Conservation (phyloP, 30 jellyfish, hydroid and myxozoan genomes). For the Sanderia malayensis region DNA sequence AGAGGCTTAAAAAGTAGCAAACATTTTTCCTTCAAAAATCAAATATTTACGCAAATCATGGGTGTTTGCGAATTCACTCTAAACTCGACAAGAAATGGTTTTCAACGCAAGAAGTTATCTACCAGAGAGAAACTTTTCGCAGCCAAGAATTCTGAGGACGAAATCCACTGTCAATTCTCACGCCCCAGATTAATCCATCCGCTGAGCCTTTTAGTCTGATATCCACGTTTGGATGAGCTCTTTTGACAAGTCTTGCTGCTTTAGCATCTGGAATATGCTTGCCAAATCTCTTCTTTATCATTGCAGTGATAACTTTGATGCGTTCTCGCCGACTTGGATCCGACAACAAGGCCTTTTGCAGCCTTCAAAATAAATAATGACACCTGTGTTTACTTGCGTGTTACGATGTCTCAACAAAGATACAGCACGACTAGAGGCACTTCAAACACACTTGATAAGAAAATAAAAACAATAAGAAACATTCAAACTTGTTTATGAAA, state of each 20-base stretch:
- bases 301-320: slow-evolving; percentile 24
- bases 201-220: slow-evolving; percentile 38
- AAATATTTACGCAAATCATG: no score
- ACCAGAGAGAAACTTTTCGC: slow-evolving; percentile 70
- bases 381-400: no score
- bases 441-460: no score
- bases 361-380: no score
- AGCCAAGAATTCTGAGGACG: slow-evolving; percentile 67
- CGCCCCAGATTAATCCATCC: slow-evolving; percentile 66
- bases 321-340: slow-evolving; percentile 31
- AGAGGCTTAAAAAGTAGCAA: neutral
- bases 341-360: slow-evolving; percentile 45
- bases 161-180: slow-evolving; percentile 41
- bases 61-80: no score
- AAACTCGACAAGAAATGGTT: no score
- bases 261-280: slow-evolving; percentile 41
- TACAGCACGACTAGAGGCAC: no score
- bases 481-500: no score
- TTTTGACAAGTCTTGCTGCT: slow-evolving; percentile 58
- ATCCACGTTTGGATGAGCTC: slow-evolving; percentile 46
- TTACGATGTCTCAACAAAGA: no score
- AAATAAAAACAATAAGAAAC: no score
- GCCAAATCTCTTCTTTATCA: slow-evolving; percentile 40
- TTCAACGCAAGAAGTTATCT: no score
- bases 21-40: no score